Conservation (phyloP, 2,888 invertebrate species). For the Carcina quercana region DNA sequence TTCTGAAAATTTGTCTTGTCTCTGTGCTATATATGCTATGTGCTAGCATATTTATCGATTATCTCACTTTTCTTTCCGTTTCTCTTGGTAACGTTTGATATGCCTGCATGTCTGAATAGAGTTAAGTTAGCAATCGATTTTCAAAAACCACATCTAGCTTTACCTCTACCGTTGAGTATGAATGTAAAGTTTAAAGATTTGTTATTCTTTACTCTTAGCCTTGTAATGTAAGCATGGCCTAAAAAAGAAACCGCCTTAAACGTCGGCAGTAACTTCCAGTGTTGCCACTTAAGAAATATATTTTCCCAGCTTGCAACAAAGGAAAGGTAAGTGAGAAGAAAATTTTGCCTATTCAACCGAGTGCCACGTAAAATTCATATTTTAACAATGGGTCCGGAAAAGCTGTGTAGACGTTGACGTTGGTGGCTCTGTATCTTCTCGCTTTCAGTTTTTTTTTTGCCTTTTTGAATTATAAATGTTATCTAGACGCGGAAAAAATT, state of each 20-base stretch:
- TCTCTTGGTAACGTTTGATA: too few relatives aligned
- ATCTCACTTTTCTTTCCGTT: too few relatives aligned
- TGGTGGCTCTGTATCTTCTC: conserved; percentile 1
- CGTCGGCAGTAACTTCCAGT: conserved; percentile 9
- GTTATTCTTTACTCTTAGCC: not conserved
- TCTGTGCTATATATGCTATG: too few relatives aligned
- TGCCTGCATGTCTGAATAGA: too few relatives aligned
- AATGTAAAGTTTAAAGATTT: not conserved
- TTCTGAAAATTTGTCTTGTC: too few relatives aligned
- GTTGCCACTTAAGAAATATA: conserved; percentile 21
- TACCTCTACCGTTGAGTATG: too few relatives aligned
- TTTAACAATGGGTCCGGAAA: conserved; percentile 14
- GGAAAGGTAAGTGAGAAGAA: conserved; percentile 18
- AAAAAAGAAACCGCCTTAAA: conserved; percentile 4
- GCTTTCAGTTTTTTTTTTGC: not conserved
- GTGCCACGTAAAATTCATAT: conserved; percentile 20
- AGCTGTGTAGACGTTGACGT: conserved; percentile 8
- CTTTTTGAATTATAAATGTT: not conserved
- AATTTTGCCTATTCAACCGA: conserved; percentile 21
- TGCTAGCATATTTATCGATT: too few relatives aligned
- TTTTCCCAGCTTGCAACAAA: conserved; percentile 17
- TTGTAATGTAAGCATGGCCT: not conserved
- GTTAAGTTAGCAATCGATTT: too few relatives aligned
- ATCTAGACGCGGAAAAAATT: not conserved
- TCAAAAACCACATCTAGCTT: too few relatives aligned